Conservation (phyloP, 2,888 invertebrate species). For the Pristionchus entomophagus region DNA sequence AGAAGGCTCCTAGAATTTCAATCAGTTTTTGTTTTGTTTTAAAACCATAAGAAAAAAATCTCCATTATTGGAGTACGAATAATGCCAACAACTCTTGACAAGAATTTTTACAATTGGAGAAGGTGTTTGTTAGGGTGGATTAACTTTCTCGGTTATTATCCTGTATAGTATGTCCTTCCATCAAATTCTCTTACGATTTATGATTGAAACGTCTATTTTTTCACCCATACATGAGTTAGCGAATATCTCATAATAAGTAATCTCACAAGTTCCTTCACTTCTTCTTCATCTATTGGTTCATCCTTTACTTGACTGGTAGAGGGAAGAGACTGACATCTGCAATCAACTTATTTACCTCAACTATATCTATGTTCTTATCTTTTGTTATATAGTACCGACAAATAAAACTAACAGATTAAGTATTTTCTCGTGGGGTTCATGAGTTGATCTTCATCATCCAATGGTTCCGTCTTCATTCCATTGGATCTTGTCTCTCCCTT, state of each 20-base stretch:
- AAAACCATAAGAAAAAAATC: neutral
- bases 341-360: neutral
- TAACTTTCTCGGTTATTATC: too few relatives aligned
- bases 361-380: too few relatives aligned
- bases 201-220: too few relatives aligned
- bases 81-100: too few relatives aligned
- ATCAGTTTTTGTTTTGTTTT: neutral
- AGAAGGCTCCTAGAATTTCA: neutral
- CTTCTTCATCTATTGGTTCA: neutral
- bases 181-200: too few relatives aligned
- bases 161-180: too few relatives aligned
- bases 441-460: neutral
- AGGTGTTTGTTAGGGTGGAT: too few relatives aligned
- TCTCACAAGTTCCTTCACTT: neutral
- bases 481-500: neutral
- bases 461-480: conserved; percentile 7
- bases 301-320: conserved; percentile 7
- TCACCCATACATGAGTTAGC: too few relatives aligned
- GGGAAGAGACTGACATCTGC: neutral
- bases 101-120: too few relatives aligned
- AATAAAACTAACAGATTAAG: conserved; percentile 23
- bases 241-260: neutral
- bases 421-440: conserved; percentile 8
- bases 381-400: neutral
- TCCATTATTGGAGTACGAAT: too few relatives aligned